A percentile compares a stretch with the other conserved stretches of the same genome.
Evolutionary conservation across 2,797 vertebrate genomes (phyloP).

Genomic region (Hipposideros larvatus): DNA sequence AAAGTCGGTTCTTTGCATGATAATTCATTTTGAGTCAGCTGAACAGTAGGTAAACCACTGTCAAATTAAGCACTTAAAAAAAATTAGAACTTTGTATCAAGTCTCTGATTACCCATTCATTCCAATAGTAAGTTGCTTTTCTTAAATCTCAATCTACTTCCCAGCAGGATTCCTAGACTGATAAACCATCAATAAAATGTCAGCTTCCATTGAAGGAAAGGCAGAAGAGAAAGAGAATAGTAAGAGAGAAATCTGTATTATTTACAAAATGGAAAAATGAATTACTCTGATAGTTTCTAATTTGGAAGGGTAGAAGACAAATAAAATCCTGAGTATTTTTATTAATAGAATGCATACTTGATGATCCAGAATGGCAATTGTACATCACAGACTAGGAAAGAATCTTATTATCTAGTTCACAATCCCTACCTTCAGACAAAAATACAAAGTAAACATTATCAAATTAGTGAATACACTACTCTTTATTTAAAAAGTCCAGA

Average conservation of each 20-base stretch:
- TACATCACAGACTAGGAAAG: not conserved
- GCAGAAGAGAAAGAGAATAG: constrained; percentile 47
- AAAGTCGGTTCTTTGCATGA: constrained; percentile 69
- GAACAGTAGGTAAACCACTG: constrained; percentile 80
- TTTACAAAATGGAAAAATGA: constrained; percentile 70
- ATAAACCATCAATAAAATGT: constrained; percentile 76
- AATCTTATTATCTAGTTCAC: constrained; percentile 19
- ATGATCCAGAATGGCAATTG: not conserved
- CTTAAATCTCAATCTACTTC: constrained; percentile 82
- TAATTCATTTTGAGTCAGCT: constrained; percentile 78
- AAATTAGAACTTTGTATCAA: constrained; percentile 78
- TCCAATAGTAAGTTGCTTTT: constrained; percentile 78
- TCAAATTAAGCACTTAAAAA: constrained; percentile 79
- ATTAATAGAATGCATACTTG: not conserved
- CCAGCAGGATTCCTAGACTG: constrained; percentile 73
- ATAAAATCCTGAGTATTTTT: constrained; percentile 51
- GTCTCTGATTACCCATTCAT: constrained; percentile 78
- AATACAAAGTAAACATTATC: constrained; percentile 26
- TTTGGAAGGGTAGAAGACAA: constrained; percentile 41
- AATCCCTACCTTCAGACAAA: constrained; percentile 49
- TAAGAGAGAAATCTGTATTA: constrained; percentile 62
- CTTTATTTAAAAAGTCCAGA: constrained; percentile 17
- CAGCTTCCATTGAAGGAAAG: constrained; percentile 51
- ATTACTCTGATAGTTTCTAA: constrained; percentile 57
- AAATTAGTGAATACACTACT: not conserved